Base-by-base conservation (phyloP, 2,113 vertebrate genomes). In the Nasalis larvatus region DNA sequence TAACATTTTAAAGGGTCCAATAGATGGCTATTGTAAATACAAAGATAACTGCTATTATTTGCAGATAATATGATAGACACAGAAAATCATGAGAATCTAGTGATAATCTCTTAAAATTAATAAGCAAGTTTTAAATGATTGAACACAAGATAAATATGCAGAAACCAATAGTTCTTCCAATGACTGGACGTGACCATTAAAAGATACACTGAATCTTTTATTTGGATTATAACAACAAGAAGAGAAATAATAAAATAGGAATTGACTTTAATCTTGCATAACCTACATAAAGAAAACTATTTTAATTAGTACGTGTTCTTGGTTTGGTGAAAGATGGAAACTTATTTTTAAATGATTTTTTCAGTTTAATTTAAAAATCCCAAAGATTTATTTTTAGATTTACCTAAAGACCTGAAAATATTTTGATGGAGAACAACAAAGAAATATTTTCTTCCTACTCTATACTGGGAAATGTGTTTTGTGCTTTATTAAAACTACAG, bases 271-370 rank as follows among this genome's bases (percentile, higher is more conserved):
- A 52, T 23, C 35, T 5, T 27, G 13, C 27, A 85, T 1, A 0
- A 25, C 21, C 56, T 93, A 13, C 58, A 52, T 77, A 83, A 93
- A 52, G 47, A 77, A 95, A 91, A 76, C 17, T 91, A 60, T 81
- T 84, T 96, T 96, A 89, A 83, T 82, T 82, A 49, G 76, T 54
- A 37, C 8, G 25, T 86, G 18, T 73, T 97, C 30, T 76, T 71
- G 3, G 47, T 49, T 49, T 49, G 20, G 8, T 69, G 30, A 56
- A 95, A 81, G 5, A 84, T 58, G 1, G 35, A 90, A 91, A 86
- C 16, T 76, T 90, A 89, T 81, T 91, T 86, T 88, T 40, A 78
- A 91, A 69, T 93, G 12, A 52, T 86, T 66, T 86, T 89, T 94
- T 45, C 45, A 83, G 40, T 96, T 78, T 89, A 85, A 71, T 63